phyloP scores from a whole-genome alignment of 2,797 vertebrate species.

The Psittacula derbiana region DNA sequence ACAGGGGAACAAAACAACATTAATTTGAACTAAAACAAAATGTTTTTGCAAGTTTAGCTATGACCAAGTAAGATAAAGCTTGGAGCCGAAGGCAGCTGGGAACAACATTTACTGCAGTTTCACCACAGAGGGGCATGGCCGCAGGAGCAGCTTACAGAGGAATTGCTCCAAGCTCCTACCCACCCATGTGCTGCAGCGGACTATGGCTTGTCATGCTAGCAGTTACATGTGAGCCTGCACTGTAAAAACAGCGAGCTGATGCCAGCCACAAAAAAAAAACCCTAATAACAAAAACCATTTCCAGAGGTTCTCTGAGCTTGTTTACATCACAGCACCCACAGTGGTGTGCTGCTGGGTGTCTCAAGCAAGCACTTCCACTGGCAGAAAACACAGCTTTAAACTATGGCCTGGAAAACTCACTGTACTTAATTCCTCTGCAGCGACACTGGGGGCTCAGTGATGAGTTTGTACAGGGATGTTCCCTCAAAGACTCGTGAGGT shows the following conservation, averaged over 20 bases:
- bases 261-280: not conserved
- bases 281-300: not conserved
- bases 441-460: fast-evolving
- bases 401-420: not conserved
- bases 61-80: not conserved
- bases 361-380: not conserved
- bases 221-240: fast-evolving
- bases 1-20: fast-evolving
- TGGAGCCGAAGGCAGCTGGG: not conserved
- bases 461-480: fast-evolving
- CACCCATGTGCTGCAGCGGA: fast-evolving
- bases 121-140: not conserved
- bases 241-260: not conserved
- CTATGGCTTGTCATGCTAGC: fast-evolving
- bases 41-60: not conserved
- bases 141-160: not conserved
- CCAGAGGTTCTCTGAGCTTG: not conserved
- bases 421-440: not conserved
- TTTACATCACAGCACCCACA: not conserved
- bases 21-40: not conserved
- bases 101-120: not conserved
- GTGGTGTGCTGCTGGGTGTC: fast-evolving
- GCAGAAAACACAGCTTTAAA: not conserved
- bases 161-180: not conserved
- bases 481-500: not conserved